Percentiles rank a stretch among this genome's conserved stretches.
Conservation (phyloP, 2,888 invertebrate genomes). For the Gisinianus flammeolus region DNA sequence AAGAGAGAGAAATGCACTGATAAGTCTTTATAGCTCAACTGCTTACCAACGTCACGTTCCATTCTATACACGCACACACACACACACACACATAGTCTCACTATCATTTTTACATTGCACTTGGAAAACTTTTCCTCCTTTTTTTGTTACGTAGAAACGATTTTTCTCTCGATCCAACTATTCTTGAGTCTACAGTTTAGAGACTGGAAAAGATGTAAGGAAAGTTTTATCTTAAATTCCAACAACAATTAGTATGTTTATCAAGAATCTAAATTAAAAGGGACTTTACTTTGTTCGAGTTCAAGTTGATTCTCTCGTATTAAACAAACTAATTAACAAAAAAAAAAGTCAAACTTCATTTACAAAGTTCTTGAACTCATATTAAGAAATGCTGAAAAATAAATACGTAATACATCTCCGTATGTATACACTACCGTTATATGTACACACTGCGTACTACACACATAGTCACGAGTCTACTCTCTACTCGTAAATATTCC, state of each 20-base stretch:
- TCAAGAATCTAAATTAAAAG: conserved; percentile 5
- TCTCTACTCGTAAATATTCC: neutral
- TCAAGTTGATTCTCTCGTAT: neutral
- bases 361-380: neutral
- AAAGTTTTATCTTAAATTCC: conserved; percentile 1
- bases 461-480: neutral
- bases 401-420: neutral
- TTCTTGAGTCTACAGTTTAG: neutral
- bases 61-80: neutral
- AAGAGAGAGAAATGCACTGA: neutral
- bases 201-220: no score
- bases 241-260: conserved; percentile 8
- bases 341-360: conserved; percentile 9
- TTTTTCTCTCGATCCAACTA: neutral
- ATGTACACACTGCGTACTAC: neutral
- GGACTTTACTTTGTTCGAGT: conserved; percentile 1
- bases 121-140: neutral
- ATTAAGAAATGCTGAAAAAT: neutral
- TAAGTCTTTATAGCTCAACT: conserved; percentile 4
- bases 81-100: neutral
- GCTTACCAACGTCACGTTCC: neutral
- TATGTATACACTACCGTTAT: neutral
- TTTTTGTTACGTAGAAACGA: neutral
- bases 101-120: neutral
- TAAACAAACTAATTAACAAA: conserved; percentile 11